Percentiles rank a stretch among this genome's conserved stretches.
Evolutionary conservation across 2,113 vertebrate genomes (phyloP).

Genomic region (Boleophthalmus pectinirostris): DNA sequence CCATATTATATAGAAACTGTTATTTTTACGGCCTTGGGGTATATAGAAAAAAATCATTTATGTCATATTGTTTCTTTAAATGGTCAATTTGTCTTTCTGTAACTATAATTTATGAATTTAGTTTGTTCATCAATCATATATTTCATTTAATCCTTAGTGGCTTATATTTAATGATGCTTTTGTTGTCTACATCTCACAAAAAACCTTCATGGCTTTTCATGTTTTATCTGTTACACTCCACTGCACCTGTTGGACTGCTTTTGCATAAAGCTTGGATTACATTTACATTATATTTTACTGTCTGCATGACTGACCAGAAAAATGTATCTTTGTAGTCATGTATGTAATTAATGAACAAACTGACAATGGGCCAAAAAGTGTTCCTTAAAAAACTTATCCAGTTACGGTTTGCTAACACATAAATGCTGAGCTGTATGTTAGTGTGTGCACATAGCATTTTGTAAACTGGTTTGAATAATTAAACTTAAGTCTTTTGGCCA

Average conservation of each 20-base stretch:
- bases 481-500: neutral
- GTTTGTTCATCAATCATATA: neutral
- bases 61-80: neutral
- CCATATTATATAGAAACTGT: too few relatives aligned
- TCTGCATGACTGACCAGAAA: slow-evolving; percentile 3
- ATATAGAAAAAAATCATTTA: too few relatives aligned
- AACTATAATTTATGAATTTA: neutral
- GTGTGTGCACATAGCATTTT: neutral
- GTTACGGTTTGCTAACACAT: neutral
- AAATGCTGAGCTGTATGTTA: neutral
- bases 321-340: neutral
- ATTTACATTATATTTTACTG: slow-evolving; percentile 11
- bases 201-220: neutral
- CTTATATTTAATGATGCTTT: neutral
- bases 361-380: neutral
- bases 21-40: too few relatives aligned
- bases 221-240: slow-evolving; percentile 2
- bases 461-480: slow-evolving; percentile 2
- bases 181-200: neutral
- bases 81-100: neutral
- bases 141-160: neutral
- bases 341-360: slow-evolving; percentile 1
- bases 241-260: slow-evolving; percentile 5
- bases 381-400: neutral
- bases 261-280: slow-evolving; percentile 7